Evolutionary conservation across 1,140 invertebrate species (phyloP).

Genomic region (Drosophila pandora): DNA sequence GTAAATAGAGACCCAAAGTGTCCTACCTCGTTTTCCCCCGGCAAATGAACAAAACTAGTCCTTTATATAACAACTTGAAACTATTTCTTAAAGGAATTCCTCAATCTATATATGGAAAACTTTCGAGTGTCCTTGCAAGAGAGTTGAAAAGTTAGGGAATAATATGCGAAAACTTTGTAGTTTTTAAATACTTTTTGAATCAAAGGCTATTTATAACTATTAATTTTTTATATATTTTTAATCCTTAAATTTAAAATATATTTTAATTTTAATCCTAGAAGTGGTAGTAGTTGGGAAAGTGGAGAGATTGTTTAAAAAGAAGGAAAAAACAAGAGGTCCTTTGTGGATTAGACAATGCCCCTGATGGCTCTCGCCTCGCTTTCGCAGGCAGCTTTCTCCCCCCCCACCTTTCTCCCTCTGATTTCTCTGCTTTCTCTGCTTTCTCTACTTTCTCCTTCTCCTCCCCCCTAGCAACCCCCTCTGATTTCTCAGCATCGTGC

Average conservation of each 20-base stretch:
- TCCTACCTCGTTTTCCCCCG: not conserved
- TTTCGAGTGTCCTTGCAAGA: not conserved
- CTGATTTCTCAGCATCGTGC: constrained; percentile 53
- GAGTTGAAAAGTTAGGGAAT: not conserved
- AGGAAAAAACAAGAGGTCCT: constrained; percentile 17
- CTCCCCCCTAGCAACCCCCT: too few species aligned
- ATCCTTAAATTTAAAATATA: not conserved
- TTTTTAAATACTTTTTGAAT: too few species aligned
- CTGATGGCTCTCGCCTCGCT: constrained; percentile 23
- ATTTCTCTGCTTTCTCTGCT: not conserved
- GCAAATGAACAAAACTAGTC: not conserved
- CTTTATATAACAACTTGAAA: not conserved
- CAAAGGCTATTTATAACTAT: not conserved
- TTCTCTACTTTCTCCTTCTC: constrained; percentile 1
- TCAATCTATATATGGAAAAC: not conserved
- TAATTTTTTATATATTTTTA: not conserved
- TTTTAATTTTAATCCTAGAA: too few species aligned
- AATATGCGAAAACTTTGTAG: not conserved
- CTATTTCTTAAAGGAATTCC: not conserved
- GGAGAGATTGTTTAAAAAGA: not conserved
- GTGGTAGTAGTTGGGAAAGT: too few species aligned
- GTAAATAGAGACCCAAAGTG: constrained; percentile 12
- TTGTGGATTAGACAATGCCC: constrained; percentile 66
- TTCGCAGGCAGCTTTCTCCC: not conserved
- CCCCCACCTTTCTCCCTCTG: not conserved